These are phyloP conservation scores for Gryllus bimaculatus DNA, from an alignment of 1,140 invertebrate species.

Conservation along the genomic window DNA sequence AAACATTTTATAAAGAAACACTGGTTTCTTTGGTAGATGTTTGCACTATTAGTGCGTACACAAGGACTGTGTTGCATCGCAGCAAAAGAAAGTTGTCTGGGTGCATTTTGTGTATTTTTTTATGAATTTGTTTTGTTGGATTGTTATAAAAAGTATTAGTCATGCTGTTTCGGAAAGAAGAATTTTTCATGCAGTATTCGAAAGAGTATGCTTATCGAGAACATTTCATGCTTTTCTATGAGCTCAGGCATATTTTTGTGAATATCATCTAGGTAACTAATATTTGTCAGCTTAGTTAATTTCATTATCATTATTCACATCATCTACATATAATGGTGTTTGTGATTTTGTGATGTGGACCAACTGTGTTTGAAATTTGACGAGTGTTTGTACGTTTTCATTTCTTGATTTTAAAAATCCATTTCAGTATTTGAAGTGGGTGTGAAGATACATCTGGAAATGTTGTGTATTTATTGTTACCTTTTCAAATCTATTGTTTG, in stretches of 20 bases:
- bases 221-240: neutral
- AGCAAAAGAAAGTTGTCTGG: neutral
- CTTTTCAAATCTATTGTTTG: neutral
- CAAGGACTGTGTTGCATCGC: neutral
- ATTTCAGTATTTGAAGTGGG: neutral
- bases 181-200: neutral
- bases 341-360: neutral
- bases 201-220: neutral
- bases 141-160: neutral
- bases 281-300: neutral
- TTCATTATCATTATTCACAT: neutral
- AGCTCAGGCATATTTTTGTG: neutral
- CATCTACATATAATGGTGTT: neutral
- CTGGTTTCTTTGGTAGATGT: neutral
- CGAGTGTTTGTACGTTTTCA: neutral
- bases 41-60: neutral
- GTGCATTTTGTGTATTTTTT: neutral
- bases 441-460: neutral
- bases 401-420: neutral
- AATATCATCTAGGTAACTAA: neutral
- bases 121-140: slow-evolving; percentile 1
- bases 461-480: slow-evolving; percentile 1
- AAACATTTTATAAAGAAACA: no score
- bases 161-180: neutral
- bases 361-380: neutral